Percentiles rank a stretch among this genome's conserved stretches.
phyloP scores from a whole-genome alignment of 92 coral and sea anemone species.

The Epizoanthus stellaris region DNA sequence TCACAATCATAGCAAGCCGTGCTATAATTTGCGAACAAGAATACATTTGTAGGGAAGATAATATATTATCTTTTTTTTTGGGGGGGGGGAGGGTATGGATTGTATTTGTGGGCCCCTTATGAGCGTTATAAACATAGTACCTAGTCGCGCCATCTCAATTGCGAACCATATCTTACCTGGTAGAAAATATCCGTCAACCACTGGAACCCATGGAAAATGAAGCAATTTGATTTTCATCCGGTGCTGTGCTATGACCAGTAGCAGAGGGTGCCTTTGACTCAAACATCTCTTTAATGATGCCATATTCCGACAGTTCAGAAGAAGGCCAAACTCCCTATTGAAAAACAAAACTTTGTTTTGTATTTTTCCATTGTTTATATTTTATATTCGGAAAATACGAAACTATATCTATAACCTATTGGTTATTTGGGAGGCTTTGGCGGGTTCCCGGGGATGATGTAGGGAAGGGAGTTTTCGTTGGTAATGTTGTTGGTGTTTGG shows the following conservation, averaged over 20 bases:
- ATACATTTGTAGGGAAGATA: no score
- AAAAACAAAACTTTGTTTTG: neutral
- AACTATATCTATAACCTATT: neutral
- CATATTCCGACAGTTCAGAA: neutral
- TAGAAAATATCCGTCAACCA: conserved; percentile 17
- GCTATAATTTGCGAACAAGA: no score
- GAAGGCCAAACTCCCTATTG: conserved; percentile 11
- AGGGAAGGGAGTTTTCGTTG: no score
- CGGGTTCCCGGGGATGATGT: no score
- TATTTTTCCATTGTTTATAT: neutral
- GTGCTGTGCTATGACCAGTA: neutral
- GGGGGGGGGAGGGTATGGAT: no score
- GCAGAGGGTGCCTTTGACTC: conserved; percentile 5
- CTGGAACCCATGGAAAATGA: neutral
- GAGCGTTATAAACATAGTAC: no score
- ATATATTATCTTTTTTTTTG: no score
- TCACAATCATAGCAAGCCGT: no score
- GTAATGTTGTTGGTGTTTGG: no score
- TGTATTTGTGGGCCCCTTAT: no score
- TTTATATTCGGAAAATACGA: neutral
- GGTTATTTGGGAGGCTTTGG: neutral
- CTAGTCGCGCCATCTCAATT: no score
- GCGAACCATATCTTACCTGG: conserved; percentile 3
- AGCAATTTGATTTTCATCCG: neutral
- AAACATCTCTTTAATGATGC: neutral